These are phyloP conservation scores for Dendroctonus valens DNA, from an alignment of 1,140 invertebrate genomes.

Conservation along the genomic window DNA sequence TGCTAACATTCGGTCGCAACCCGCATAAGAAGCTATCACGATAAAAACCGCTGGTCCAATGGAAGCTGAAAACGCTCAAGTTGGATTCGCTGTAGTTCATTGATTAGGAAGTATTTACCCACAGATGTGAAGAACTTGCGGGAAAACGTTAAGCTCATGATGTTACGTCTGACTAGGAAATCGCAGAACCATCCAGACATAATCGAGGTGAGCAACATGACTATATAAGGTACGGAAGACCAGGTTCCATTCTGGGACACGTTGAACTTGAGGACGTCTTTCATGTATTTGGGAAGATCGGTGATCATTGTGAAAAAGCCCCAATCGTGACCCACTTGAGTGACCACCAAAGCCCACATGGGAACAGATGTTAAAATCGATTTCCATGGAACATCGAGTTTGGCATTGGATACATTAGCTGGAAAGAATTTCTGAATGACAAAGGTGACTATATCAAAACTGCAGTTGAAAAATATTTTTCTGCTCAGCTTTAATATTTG, in stretches of 20 bases:
- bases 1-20: conserved; percentile 65
- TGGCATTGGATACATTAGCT: too few species aligned
- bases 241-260: conserved; percentile 69
- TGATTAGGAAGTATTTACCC: conserved; percentile 49
- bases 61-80: conserved; percentile 55
- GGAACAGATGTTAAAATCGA: conserved; percentile 75
- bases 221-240: conserved; percentile 67
- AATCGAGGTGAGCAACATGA: conserved; percentile 72
- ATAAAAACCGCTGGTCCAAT: conserved; percentile 76
- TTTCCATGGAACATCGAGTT: conserved; percentile 59
- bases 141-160: conserved; percentile 60
- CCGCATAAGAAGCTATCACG: conserved; percentile 76
- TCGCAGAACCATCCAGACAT: conserved; percentile 67
- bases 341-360: conserved; percentile 72
- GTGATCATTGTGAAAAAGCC: conserved; percentile 93
- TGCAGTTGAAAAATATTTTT: too few species aligned
- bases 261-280: conserved; percentile 80
- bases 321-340: conserved; percentile 89
- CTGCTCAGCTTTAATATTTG: too few species aligned
- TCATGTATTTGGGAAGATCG: conserved; percentile 91
- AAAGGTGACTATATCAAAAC: too few species aligned
- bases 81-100: background rate
- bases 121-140: conserved; percentile 73
- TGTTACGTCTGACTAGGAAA: conserved; percentile 60
- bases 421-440: too few species aligned